Conservation (phyloP, 2,797 vertebrate species). For the Cottoperca gobio region DNA sequence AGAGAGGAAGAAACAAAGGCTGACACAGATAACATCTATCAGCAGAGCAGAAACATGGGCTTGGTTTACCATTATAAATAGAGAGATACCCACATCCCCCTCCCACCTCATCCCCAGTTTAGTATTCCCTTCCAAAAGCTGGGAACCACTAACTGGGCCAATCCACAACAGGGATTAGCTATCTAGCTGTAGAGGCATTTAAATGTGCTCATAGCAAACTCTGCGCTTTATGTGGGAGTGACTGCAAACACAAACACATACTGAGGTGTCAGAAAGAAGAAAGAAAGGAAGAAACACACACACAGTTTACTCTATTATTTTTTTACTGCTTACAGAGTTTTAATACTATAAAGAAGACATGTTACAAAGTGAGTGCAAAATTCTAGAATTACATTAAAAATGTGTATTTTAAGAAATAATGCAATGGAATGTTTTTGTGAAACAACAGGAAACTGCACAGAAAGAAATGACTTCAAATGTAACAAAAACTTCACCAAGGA, state of each 20-base stretch:
- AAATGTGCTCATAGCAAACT: slow-evolving; percentile 65
- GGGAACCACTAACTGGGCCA: slow-evolving; percentile 81
- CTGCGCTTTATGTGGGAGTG: slow-evolving; percentile 67
- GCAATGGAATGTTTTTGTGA: background rate
- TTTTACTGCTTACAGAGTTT: slow-evolving; percentile 26
- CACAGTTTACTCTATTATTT: slow-evolving; percentile 30
- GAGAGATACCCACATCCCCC: slow-evolving; percentile 65
- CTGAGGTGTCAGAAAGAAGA: slow-evolving; percentile 47
- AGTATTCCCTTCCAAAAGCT: slow-evolving; percentile 71
- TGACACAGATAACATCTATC: slow-evolving; percentile 85
- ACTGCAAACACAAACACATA: slow-evolving; percentile 75
- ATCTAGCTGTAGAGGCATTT: slow-evolving; percentile 74
- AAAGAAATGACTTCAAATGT: background rate
- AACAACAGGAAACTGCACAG: background rate
- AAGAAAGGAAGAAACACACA: slow-evolving; percentile 22
- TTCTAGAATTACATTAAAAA: slow-evolving; percentile 4
- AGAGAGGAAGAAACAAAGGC: slow-evolving; percentile 79
- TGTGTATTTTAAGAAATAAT: slow-evolving; percentile 18
- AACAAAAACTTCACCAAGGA: background rate
- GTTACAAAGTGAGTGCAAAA: slow-evolving; percentile 39
- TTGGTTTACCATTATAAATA: slow-evolving; percentile 76
- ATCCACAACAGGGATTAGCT: slow-evolving; percentile 81
- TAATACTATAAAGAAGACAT: slow-evolving; percentile 12
- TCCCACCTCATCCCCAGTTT: slow-evolving; percentile 67
- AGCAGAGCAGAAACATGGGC: slow-evolving; percentile 73